These are phyloP conservation scores for Periplaneta americana DNA, from an alignment of 1,140 invertebrate genomes.

Conservation along the genomic window DNA sequence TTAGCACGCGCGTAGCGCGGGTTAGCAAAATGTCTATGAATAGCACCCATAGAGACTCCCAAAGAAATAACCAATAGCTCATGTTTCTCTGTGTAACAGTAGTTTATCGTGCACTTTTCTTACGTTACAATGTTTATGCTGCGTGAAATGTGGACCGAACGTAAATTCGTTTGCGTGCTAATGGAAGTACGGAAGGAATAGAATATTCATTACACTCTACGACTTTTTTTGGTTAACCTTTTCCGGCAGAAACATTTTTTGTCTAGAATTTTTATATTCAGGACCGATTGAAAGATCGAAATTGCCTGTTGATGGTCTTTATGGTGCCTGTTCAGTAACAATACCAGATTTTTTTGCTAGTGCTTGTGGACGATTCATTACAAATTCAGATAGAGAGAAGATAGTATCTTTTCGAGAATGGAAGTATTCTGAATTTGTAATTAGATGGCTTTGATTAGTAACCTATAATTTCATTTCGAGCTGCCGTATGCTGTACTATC, in stretches of 20 bases:
- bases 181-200: not conserved
- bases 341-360: not conserved
- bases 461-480: not conserved
- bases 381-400: not conserved
- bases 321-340: not conserved
- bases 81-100: too few species aligned
- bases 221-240: not conserved
- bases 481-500: too few species aligned
- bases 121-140: too few species aligned
- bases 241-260: not conserved
- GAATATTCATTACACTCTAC: not conserved
- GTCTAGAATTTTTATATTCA: not conserved
- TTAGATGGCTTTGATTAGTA: not conserved
- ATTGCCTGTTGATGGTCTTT: not conserved
- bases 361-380: not conserved
- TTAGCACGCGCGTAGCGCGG: too few species aligned
- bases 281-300: not conserved
- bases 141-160: not conserved
- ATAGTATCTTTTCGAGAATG: not conserved
- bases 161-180: not conserved
- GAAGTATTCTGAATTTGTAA: not conserved
- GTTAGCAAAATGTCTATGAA: too few species aligned
- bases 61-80: too few species aligned
- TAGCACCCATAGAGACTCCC: too few species aligned
- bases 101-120: too few species aligned